Conservation (phyloP, 2,888 invertebrate species). For the Trichogramma evanescens region DNA sequence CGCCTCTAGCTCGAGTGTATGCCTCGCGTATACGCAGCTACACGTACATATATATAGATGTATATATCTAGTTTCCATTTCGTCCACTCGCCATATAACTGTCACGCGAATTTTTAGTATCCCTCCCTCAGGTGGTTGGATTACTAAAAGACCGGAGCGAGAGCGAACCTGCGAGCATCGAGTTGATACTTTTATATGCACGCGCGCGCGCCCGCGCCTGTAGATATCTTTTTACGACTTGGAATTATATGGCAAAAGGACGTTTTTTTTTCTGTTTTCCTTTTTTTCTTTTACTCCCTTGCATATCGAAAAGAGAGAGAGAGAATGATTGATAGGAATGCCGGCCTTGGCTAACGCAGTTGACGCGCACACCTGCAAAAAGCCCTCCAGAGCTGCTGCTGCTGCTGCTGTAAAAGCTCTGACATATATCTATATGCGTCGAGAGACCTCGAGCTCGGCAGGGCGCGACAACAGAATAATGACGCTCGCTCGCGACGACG, state of each 20-base stretch:
- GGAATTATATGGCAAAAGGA: conserved; percentile 14
- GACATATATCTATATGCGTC: neutral
- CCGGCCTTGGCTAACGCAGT: too few species aligned
- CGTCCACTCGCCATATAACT: neutral
- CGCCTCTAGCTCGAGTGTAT: neutral
- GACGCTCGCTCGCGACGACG: neutral
- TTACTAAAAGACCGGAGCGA: too few species aligned
- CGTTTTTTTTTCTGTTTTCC: neutral
- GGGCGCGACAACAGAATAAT: conserved; percentile 18
- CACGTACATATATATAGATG: neutral
- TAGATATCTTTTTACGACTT: conserved; percentile 18
- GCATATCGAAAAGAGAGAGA: neutral
- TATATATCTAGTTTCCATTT: conserved; percentile 16
- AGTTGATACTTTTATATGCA: too few species aligned
- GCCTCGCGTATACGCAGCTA: conserved; percentile 1
- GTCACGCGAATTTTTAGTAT: conserved; percentile 16
- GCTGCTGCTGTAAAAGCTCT: too few species aligned
- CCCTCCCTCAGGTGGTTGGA: neutral
- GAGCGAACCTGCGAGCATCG: too few species aligned
- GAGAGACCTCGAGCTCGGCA: neutral
- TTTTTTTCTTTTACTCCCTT: neutral
- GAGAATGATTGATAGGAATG: too few species aligned
- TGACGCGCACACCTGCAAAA: too few species aligned
- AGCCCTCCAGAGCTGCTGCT: too few species aligned
- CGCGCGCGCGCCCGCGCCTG: conserved; percentile 5